These are phyloP conservation scores for Cebidichthys violaceus DNA, from an alignment of 2,113 vertebrate genomes.

Conservation along the genomic window DNA sequence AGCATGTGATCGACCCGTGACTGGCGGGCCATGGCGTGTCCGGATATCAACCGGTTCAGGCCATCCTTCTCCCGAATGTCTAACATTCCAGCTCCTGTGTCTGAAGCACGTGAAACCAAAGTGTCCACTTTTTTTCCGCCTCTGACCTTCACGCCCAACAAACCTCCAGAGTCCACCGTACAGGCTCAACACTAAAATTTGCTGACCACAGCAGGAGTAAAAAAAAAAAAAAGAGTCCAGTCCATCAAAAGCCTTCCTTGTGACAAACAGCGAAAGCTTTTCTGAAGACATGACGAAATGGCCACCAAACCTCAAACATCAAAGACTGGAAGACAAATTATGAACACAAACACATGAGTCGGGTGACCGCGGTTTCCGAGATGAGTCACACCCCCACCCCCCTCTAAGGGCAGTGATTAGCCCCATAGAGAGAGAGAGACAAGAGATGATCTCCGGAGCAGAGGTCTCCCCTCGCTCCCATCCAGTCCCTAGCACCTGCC, in stretches of 20 bases:
- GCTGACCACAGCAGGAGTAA: constrained; percentile 40
- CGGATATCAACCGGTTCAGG: background rate
- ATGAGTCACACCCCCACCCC: constrained; percentile 61
- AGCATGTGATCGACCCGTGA: constrained; percentile 5
- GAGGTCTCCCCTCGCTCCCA: constrained; percentile 62
- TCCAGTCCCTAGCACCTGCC: constrained; percentile 70
- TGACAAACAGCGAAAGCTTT: constrained; percentile 5
- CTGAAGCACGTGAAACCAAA: constrained; percentile 12
- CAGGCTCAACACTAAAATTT: constrained; percentile 19
- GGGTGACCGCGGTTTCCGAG: constrained; percentile 21
- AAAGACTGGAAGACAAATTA: background rate
- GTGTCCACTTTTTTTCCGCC: background rate
- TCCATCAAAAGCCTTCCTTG: constrained; percentile 21
- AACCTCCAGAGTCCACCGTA: constrained; percentile 39
- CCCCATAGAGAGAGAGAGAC: constrained; percentile 47
- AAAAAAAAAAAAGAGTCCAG: background rate
- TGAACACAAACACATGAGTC: constrained; percentile 6
- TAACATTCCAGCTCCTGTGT: background rate
- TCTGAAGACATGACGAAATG: constrained; percentile 7
- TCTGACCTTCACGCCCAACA: constrained; percentile 53
- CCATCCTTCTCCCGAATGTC: constrained; percentile 7
- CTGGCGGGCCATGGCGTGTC: constrained; percentile 1
- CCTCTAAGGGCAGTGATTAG: constrained; percentile 64
- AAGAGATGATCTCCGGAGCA: constrained; percentile 59
- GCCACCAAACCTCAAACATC: background rate